A percentile compares a stretch with the other conserved stretches of the same genome.
Evolutionary conservation across 2,113 vertebrate genomes (phyloP).

Genomic region (Oceanites oceanicus): DNA sequence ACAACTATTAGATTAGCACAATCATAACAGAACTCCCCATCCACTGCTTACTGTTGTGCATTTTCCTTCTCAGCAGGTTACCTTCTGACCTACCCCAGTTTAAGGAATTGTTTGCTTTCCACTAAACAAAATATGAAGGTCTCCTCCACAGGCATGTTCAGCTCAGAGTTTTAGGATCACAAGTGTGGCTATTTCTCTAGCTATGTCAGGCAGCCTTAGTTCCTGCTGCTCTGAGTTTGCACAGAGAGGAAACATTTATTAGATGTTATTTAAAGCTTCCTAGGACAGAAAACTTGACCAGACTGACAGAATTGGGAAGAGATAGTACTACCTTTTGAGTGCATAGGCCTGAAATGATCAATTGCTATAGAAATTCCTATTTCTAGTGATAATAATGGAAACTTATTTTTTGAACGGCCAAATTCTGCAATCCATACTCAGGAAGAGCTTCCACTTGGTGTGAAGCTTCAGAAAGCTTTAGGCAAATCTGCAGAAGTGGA

Average conservation of each 20-base stretch:
- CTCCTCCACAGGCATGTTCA: not conserved
- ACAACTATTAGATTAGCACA: not conserved
- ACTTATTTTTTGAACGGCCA: not conserved
- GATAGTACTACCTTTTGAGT: not conserved
- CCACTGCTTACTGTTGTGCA: not conserved
- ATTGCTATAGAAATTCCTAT: not conserved
- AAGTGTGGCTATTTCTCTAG: not conserved
- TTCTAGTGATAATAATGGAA: not conserved
- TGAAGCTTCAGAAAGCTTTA: not conserved
- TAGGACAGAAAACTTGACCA: not conserved
- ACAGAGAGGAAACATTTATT: not conserved
- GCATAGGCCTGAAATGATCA: not conserved
- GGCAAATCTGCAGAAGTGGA: not conserved
- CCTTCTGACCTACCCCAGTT: not conserved
- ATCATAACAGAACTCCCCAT: not conserved
- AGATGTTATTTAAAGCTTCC: not conserved
- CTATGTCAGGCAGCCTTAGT: not conserved
- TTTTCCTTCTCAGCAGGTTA: not conserved
- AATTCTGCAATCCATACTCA: not conserved
- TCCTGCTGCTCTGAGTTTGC: not conserved
- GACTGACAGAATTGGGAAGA: not conserved
- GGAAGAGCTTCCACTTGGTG: not conserved
- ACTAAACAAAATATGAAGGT: not conserved
- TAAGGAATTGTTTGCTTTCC: not conserved
- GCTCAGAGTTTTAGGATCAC: not conserved